Base-by-base conservation (phyloP, 1,140 invertebrate species). In the Macrosteles quadrilineatus region DNA sequence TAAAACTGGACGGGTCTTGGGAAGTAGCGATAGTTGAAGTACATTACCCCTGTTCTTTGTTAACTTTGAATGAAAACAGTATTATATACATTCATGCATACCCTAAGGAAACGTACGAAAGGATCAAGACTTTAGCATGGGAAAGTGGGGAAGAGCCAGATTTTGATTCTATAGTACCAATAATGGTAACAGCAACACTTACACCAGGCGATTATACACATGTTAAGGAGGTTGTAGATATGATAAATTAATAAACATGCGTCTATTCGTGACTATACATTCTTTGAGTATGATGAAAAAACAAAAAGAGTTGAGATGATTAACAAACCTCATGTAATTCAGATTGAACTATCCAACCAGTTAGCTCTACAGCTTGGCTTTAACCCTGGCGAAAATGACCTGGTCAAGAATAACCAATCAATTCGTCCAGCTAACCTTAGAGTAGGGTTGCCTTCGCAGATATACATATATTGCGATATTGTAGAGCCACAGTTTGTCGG, bases 391-490 rank as follows among this genome's bases (percentile, higher is more conserved):
- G 17, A n/a, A 19, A 50, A 19, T 19, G 17, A 19, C n/a, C n/a
- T n/a, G n/a, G n/a, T 23, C n/a, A 19, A 50, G 6, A 50, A 50
- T 4, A 23, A 19, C n/a, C 21, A 50, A 36, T 36, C 32, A 36
- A 36, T 36, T 36, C 32, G 69, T 2, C 25, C 69, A 1, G 29
- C n/a, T 14, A 45, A 66, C 36, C 57, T 64, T 27, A 1, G 57
- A n/a, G 32, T 57, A 3, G 29, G 59, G 2, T 19, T 66, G 23
- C 23, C 75, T 50, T 68, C 74, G 25, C 74, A 78, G 68, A 55
- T 76, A 53, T 79, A 77, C 72, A 71, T 79, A 63, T 79, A 80
- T 66, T 76, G 72, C 47, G 77, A 79, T 70, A 77, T 78, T 25
- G 66, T 77, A 14, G 74, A 76, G 68, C 74, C 76, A 12, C 77